Base-by-base conservation (phyloP, 2,888 invertebrate genomes). In the Synergus itoensis region DNA sequence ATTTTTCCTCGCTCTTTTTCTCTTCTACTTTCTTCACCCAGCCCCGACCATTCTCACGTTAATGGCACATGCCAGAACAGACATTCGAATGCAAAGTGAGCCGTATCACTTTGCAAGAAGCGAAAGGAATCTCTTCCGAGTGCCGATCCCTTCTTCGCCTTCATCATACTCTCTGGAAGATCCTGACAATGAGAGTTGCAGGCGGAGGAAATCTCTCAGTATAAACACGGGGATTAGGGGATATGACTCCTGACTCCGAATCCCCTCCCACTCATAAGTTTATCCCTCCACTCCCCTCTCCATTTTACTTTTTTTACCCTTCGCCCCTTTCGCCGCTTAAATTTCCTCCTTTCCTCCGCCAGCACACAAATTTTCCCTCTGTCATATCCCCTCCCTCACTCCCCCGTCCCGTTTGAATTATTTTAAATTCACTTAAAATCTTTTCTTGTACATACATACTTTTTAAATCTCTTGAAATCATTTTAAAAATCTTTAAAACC, bases 41-140 rank as follows among this genome's bases (percentile, higher is more conserved):
- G 77, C 57, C 48, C 77, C 80, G 77, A 57, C 57, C 80, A 67
- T 62, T 80, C 80, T 81, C 81, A 78, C 69, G 77, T 82, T 83
- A 83, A 85, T 84, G 84, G 81, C 83, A 84, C 83, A 84, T 82
- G 84, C 81, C 80, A 77, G 60, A 80, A 79, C 77, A 77, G 80
- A 84, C 85, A 87, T 89, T 89, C 85, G 86, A 86, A 88, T 87
- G 89, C 88, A 88, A 89, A 89, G 80, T 86, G 84, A 82, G 85
- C 84, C 87, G 88, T 89, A 88, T 89, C 88, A 83, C 86, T 89
- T 88, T 87, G 77, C 43, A 63, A 77, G 18, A 77, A 62, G 77
- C 21, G 77, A 77, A 63, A 77, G 40, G 63, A 77, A 77, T 75
- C 75, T 75, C 53, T 75, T 75, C 36, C 75, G 48, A 65, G 18